A percentile compares a stretch with the other conserved stretches of the same genome.
Evolutionary conservation across 2,113 vertebrate species (phyloP).

Genomic region (Canis aureus): DNA sequence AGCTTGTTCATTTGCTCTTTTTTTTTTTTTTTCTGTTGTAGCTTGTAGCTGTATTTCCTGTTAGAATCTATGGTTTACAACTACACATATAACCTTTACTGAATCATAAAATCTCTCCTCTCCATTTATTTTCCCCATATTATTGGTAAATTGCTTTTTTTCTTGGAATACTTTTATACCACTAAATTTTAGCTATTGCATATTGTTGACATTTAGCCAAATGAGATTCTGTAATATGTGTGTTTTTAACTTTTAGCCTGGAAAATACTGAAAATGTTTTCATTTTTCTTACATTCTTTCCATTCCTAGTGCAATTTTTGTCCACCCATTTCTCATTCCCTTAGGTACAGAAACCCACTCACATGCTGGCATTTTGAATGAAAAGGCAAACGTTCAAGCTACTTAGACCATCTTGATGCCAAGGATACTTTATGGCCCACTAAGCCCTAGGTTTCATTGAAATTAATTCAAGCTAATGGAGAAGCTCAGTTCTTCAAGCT

Average conservation of each 20-base stretch:
- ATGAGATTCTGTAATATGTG: neutral
- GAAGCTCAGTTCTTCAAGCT: neutral
- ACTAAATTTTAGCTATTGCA: constrained; percentile 34
- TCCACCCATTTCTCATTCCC: neutral
- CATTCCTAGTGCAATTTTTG: neutral
- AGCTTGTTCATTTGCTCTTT: constrained; percentile 11
- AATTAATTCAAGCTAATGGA: constrained; percentile 50
- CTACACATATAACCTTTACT: neutral
- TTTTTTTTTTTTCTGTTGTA: neutral
- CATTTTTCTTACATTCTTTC: constrained; percentile 36
- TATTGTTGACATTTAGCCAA: neutral
- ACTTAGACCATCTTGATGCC: neutral
- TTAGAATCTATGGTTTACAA: constrained; percentile 36
- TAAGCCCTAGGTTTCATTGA: neutral
- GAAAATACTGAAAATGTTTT: constrained; percentile 13
- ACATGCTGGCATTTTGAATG: neutral
- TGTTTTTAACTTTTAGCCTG: constrained; percentile 34
- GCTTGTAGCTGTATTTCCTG: neutral
- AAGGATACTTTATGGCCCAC: neutral
- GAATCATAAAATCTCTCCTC: neutral
- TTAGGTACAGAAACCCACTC: neutral
- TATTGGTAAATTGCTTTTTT: constrained; percentile 6
- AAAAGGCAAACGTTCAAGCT: constrained; percentile 1
- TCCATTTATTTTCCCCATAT: neutral
- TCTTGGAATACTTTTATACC: constrained; percentile 2